Percentiles rank a stretch among this genome's conserved stretches.
phyloP scores from a whole-genome alignment of 1,140 invertebrate genomes.

The Popillia japonica region DNA sequence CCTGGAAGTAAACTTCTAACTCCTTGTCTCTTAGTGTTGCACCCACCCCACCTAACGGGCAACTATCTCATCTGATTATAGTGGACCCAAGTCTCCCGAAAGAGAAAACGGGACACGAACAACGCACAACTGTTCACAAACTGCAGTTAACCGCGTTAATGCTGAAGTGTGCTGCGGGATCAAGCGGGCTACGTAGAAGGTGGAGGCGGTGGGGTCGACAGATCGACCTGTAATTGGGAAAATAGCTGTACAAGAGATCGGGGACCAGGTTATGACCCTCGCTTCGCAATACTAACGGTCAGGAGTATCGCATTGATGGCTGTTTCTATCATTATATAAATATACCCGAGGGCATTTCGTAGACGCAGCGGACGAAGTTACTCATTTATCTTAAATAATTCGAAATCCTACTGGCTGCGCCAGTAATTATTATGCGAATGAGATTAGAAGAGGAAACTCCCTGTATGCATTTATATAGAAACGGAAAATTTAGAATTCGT shows the following conservation, averaged over 20 bases:
- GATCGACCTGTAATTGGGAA: neutral
- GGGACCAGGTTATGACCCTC: conserved; percentile 6
- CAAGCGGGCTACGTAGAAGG: neutral
- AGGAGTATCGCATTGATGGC: neutral
- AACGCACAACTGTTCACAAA: neutral
- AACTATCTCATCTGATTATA: conserved; percentile 19
- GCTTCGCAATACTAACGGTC: neutral
- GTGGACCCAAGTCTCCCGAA: neutral
- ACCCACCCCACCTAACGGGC: neutral
- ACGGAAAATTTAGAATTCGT: too few relatives aligned
- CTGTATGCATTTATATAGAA: too few relatives aligned
- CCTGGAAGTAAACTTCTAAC: neutral
- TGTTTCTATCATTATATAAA: neutral
- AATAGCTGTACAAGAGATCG: neutral
- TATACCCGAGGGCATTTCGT: neutral
- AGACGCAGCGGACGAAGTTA: neutral
- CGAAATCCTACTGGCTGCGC: too few relatives aligned
- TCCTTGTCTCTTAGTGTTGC: neutral
- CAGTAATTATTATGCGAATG: too few relatives aligned
- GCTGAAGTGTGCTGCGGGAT: neutral
- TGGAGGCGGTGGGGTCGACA: neutral
- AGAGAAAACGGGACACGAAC: neutral
- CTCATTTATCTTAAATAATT: neutral
- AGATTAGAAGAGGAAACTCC: too few relatives aligned
- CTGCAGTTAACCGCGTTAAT: conserved; percentile 2